Evolutionary conservation across 1,140 invertebrate genomes (phyloP).

Genomic region (Orussus abietinus): DNA sequence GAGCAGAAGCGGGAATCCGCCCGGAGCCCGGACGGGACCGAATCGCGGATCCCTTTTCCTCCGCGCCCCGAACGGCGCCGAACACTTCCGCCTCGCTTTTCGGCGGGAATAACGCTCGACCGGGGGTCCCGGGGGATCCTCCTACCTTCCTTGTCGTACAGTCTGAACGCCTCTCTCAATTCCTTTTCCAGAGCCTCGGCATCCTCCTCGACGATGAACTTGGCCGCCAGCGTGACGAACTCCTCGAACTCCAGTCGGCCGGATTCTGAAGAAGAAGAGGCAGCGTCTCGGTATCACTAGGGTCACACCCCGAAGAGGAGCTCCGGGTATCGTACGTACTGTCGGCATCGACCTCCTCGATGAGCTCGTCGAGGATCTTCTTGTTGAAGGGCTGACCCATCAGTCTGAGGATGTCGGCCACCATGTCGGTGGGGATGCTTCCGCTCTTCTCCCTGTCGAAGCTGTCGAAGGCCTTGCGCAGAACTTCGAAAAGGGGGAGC

Average conservation of each 20-base stretch:
- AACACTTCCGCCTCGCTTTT: too few relatives aligned
- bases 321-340: constrained; percentile 67
- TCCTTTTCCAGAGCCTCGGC: constrained; percentile 90
- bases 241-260: constrained; percentile 93
- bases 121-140: too few relatives aligned
- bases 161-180: constrained; percentile 86
- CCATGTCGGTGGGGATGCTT: constrained; percentile 91
- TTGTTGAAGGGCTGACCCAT: constrained; percentile 97
- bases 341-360: constrained; percentile 93
- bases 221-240: constrained; percentile 88
- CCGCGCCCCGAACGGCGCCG: too few relatives aligned
- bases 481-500: too few relatives aligned
- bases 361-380: constrained; percentile 89
- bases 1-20: too few relatives aligned
- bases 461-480: constrained; percentile 93
- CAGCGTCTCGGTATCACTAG: too few relatives aligned
- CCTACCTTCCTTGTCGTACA: constrained; percentile 84
- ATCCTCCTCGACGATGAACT: constrained; percentile 94
- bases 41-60: too few relatives aligned
- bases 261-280: too few relatives aligned
- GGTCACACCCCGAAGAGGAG: too few relatives aligned
- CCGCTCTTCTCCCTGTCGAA: constrained; percentile 93
- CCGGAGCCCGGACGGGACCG: too few relatives aligned
- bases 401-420: constrained; percentile 87
- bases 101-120: too few relatives aligned